Conservation (phyloP, 2,113 vertebrate species). For the Baryphthengus martii region DNA sequence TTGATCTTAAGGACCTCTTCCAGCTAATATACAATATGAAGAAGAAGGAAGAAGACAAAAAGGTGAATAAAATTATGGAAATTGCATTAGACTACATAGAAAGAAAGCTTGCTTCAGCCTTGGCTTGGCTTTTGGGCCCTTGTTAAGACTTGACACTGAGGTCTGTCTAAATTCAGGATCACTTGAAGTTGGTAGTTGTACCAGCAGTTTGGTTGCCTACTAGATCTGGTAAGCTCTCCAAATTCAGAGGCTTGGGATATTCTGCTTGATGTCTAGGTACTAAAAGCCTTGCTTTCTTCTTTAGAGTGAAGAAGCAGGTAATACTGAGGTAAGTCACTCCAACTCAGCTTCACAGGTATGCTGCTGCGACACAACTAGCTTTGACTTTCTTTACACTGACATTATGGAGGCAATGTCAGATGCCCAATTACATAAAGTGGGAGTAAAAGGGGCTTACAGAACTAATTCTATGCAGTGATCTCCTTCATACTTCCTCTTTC, state of each 20-base stretch:
- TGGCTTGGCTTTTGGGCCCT: background rate
- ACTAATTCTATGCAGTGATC: background rate
- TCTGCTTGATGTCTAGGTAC: background rate
- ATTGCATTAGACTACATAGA: background rate
- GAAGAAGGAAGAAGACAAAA: conserved; percentile 85
- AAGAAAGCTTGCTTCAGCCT: background rate
- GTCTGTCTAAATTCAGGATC: background rate
- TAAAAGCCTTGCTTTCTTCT: conserved; percentile 16
- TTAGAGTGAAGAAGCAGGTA: conserved; percentile 72
- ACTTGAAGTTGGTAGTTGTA: background rate
- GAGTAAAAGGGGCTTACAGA: background rate
- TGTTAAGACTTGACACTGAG: background rate
- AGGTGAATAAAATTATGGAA: conserved; percentile 59
- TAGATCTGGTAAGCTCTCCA: background rate
- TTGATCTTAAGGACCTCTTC: conserved; percentile 96
- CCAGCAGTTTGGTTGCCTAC: background rate
- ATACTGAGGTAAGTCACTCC: conserved; percentile 59
- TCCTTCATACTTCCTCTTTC: background rate
- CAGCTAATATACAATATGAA: conserved; percentile 93
- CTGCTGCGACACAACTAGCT: background rate
- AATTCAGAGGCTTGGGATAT: background rate
- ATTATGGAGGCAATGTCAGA: background rate
- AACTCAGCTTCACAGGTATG: background rate
- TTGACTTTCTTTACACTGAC: background rate
- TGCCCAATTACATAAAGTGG: background rate